Evolutionary conservation across 2,888 invertebrate species (phyloP), one percentile per base, ranked within the genome.

Genomic region (Cerastoderma edule): DNA sequence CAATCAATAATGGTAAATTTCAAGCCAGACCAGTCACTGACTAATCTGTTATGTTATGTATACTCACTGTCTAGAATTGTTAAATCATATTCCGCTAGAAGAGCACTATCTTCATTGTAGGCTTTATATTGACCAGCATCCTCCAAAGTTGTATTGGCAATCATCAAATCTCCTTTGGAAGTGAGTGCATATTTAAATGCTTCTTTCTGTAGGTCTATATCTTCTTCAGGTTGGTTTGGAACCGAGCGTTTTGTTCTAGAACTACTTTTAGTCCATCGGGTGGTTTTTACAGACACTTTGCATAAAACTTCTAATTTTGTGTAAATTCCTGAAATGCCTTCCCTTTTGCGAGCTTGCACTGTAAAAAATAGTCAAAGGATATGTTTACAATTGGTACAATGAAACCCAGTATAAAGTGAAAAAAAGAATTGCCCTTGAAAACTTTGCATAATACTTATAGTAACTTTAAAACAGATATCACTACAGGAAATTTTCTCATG

Each of bases 121-220:
- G 69, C 75, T 44, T 30, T 44, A 48, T 71, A 75, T 27, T 3
- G 57, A 24, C 69, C 67, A 24, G 4, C 39, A 67, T 75, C 75
- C 24, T 48, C 32, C 5, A n/a, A n/a, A 3, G 60, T 71, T n/a
- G 60, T 24, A 33, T 71, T 71, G 24, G 48, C 66, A 35, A 75
- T 71, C 1, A 66, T 67, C 27, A 75, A 63, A 63, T 75, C 70
- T 44, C 69, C 67, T 6, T 39, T 35, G 19, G 33, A 60, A 60
- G 39, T 60, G 8, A 39, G 35, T 39, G 60, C 60, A 60, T 60
- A 60, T 60, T 60, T 60, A n/a, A 16, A 5, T 3, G 32, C n/a
- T 5, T 35, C 60, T 60, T 28, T 19, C 27, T 60, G 39, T 27
- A 60, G 6, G 27, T 60, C 60, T 0, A 60, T 8, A 4, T 60